Conservation (phyloP, 2,113 vertebrate species). For the Tricholaema leucomelas region DNA sequence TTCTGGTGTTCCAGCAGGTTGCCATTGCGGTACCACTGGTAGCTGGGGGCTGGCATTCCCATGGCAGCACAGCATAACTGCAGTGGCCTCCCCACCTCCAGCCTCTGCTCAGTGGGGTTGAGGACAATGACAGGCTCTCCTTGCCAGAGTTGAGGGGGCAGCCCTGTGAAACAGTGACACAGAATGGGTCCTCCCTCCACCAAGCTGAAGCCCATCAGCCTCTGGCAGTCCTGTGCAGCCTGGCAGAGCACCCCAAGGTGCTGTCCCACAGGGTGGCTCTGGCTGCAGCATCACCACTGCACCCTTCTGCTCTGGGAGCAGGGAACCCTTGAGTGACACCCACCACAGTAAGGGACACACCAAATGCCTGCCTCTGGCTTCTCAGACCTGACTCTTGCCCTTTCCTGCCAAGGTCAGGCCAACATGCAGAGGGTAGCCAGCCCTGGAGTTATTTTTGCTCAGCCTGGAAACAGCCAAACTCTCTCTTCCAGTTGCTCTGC, state of each 20-base stretch:
- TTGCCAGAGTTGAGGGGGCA: constrained; percentile 75
- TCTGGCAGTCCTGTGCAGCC: fast-evolving
- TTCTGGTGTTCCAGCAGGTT: constrained; percentile 66
- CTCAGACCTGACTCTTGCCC: not conserved
- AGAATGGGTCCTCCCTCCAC: not conserved
- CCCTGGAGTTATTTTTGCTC: not conserved
- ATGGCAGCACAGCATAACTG: constrained; percentile 79
- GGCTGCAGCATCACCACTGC: not conserved
- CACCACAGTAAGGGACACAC: not conserved
- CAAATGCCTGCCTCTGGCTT: not conserved
- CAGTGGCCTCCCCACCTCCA: constrained; percentile 56
- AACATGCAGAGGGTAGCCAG: not conserved
- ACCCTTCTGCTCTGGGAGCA: not conserved
- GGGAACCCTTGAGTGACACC: not conserved
- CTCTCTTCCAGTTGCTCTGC: not conserved
- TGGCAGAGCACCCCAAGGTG: not conserved
- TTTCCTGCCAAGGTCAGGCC: not conserved
- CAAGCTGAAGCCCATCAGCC: too few species aligned
- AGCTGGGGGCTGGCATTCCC: constrained; percentile 80
- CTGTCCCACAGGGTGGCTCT: not conserved
- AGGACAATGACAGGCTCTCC: constrained; percentile 78
- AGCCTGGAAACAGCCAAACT: not conserved
- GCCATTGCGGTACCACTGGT: constrained; percentile 88
- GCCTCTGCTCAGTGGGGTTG: constrained; percentile 71
- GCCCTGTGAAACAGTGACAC: not conserved